Conservation (phyloP, 1,140 invertebrate genomes). For the Dryas iulia region DNA sequence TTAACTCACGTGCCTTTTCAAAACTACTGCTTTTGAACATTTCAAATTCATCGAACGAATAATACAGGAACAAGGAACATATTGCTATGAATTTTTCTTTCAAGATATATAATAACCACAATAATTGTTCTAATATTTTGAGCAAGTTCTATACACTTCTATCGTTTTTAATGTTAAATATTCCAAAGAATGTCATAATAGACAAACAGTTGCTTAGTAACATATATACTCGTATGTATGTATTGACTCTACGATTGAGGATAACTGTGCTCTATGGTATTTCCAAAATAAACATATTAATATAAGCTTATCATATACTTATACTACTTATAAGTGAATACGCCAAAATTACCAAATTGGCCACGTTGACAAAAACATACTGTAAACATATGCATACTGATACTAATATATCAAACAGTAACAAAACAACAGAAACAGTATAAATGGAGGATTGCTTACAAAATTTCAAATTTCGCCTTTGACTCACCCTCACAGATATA, state of each 20-base stretch:
- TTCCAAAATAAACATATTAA: not conserved
- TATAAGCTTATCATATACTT: no score
- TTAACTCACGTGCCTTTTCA: constrained; percentile 51
- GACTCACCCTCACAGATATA: no score
- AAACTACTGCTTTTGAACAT: constrained; percentile 66
- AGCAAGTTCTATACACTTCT: constrained; percentile 49
- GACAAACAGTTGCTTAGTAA: not conserved
- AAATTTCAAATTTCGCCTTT: no score
- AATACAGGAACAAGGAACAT: constrained; percentile 56
- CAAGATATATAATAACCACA: constrained; percentile 52
- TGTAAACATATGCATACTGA: no score
- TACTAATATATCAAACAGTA: no score
- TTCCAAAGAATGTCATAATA: constrained; percentile 52
- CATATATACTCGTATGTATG: no score
- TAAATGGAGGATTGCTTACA: no score
- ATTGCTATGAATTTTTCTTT: constrained; percentile 57
- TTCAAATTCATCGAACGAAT: constrained; percentile 64
- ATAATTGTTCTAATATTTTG: constrained; percentile 62
- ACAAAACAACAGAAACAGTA: no score
- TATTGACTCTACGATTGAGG: not conserved
- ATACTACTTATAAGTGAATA: no score
- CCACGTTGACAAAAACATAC: no score
- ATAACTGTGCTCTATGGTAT: not conserved
- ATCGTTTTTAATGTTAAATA: constrained; percentile 43
- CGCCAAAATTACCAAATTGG: no score